phyloP scores from a whole-genome alignment of 2,888 invertebrate species.

The Ophion costatus region DNA sequence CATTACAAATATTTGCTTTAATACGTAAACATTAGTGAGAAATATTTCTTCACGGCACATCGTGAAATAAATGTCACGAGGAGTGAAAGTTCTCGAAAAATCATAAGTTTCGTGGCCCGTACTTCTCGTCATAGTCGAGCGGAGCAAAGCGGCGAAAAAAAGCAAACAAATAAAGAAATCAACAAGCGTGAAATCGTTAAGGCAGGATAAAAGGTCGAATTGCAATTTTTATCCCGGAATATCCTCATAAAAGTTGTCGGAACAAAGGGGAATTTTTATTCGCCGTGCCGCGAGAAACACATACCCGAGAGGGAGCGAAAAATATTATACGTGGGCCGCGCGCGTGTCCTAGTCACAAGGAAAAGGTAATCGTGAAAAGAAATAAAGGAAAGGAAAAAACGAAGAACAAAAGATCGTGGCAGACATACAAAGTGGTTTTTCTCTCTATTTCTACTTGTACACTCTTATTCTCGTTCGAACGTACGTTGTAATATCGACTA shows the following conservation, averaged over 20 bases:
- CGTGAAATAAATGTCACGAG: neutral
- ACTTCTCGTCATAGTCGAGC: neutral
- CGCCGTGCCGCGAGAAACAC: conserved; percentile 24
- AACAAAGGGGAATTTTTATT: conserved; percentile 35
- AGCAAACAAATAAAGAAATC: neutral
- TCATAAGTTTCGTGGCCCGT: neutral
- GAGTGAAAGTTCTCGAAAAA: neutral
- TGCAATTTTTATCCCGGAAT: conserved; percentile 21
- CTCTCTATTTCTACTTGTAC: neutral
- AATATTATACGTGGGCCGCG: conserved; percentile 2
- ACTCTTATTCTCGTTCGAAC: neutral
- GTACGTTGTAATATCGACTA: conserved; percentile 6
- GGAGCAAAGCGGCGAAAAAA: neutral
- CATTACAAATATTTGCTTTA: too few relatives aligned
- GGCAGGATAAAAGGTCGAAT: conserved; percentile 10
- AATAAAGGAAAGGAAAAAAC: neutral
- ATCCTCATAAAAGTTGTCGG: conserved; percentile 32
- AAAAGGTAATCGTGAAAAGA: conserved; percentile 37
- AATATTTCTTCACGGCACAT: too few relatives aligned
- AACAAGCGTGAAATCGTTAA: conserved; percentile 7
- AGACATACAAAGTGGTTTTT: neutral
- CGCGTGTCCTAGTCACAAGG: neutral
- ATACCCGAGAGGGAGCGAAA: neutral
- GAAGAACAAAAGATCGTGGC: conserved; percentile 2
- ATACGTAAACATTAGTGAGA: too few relatives aligned